Conservation (phyloP, 2,113 vertebrate genomes). For the Toxotes jaculatrix region DNA sequence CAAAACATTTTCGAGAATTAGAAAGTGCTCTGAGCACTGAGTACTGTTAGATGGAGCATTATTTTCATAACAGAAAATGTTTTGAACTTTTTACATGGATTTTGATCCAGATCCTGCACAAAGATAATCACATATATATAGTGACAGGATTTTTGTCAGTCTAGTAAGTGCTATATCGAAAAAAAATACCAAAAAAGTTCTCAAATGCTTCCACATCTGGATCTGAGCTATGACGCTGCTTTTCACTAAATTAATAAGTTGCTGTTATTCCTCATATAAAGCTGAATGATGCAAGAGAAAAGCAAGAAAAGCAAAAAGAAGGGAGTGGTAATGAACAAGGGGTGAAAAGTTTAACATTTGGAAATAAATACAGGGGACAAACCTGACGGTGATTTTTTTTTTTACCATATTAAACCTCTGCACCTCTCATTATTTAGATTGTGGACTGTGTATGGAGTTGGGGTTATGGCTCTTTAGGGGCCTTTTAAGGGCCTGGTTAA, state of each 20-base stretch:
- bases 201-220: neutral
- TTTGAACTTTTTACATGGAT: neutral
- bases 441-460: slow-evolving; percentile 15
- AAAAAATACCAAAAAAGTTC: neutral
- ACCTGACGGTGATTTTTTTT: neutral
- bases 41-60: neutral
- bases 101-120: neutral
- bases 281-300: neutral
- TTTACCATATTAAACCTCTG: slow-evolving; percentile 38
- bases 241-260: neutral
- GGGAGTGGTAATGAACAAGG: neutral
- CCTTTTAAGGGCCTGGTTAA: slow-evolving; percentile 52
- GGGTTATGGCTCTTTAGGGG: slow-evolving; percentile 38
- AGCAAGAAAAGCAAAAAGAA: neutral
- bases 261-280: neutral
- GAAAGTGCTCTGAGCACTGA: neutral
- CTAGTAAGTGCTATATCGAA: neutral
- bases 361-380: slow-evolving; percentile 12
- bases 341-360: slow-evolving; percentile 13
- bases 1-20: slow-evolving; percentile 33
- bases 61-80: neutral
- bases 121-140: neutral
- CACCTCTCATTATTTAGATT: slow-evolving; percentile 36
- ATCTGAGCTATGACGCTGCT: neutral
- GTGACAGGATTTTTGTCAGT: too few species aligned